Conservation (phyloP, 2,113 vertebrate genomes). For the Gymnocephalus cernua region DNA sequence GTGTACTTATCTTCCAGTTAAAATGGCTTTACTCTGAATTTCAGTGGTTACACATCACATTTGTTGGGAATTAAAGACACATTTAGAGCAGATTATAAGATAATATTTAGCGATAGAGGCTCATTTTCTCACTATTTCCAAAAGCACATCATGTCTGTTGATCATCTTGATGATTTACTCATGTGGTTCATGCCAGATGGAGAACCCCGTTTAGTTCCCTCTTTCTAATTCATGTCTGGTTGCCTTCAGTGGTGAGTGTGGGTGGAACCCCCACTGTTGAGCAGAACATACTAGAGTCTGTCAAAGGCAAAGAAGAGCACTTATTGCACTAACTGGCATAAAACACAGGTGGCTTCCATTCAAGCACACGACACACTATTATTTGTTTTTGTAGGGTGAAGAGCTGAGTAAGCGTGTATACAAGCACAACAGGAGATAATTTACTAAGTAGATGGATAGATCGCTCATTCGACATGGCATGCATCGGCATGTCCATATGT, state of each 20-base stretch:
- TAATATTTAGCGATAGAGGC: background rate
- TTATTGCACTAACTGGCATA: slow-evolving; percentile 23
- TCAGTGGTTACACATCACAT: background rate
- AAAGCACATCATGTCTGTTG: background rate
- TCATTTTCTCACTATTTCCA: background rate
- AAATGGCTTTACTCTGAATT: background rate
- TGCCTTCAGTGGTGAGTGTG: slow-evolving; percentile 41
- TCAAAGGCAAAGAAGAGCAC: slow-evolving; percentile 42
- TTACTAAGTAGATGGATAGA: background rate
- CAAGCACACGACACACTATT: slow-evolving; percentile 23
- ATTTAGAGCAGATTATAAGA: slow-evolving; percentile 22
- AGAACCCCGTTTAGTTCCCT: slow-evolving; percentile 43
- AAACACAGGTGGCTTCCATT: slow-evolving; percentile 37
- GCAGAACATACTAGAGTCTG: slow-evolving; percentile 37
- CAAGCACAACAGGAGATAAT: slow-evolving; percentile 19
- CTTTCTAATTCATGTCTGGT: slow-evolving; percentile 33
- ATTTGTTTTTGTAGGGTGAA: slow-evolving; percentile 40
- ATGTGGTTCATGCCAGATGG: slow-evolving; percentile 11
- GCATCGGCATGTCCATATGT: slow-evolving; percentile 7
- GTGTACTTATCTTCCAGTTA: slow-evolving; percentile 12
- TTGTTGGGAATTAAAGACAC: background rate
- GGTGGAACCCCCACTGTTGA: slow-evolving; percentile 38
- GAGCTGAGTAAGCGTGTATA: slow-evolving; percentile 4
- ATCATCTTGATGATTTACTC: slow-evolving; percentile 10
- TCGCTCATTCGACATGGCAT: background rate